These are phyloP conservation scores for Rhynchonycteris naso DNA, from an alignment of 2,797 vertebrate species.

Conservation along the genomic window DNA sequence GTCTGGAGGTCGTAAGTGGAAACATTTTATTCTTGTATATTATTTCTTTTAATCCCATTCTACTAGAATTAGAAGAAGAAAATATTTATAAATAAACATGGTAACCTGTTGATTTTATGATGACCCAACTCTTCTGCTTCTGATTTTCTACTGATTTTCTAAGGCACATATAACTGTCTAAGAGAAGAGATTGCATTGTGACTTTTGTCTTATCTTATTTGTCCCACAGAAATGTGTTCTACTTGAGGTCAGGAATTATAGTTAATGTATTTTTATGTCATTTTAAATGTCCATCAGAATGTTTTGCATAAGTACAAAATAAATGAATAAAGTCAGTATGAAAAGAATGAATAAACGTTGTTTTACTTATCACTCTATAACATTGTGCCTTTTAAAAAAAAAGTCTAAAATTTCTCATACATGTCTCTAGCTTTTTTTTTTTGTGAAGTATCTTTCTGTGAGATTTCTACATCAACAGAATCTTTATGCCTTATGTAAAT, in stretches of 20 bases:
- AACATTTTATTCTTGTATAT: constrained; percentile 27
- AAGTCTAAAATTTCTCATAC: background rate
- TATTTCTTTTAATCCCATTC: background rate
- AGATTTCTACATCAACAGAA: background rate
- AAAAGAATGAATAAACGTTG: background rate
- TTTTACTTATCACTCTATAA: background rate
- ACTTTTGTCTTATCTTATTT: background rate
- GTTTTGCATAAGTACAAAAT: background rate
- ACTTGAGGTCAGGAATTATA: background rate
- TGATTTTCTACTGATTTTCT: background rate
- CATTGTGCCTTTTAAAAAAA: background rate
- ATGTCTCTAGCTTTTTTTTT: background rate
- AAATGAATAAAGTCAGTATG: background rate
- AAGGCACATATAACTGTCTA: background rate
- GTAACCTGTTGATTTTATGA: background rate
- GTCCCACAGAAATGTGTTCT: background rate
- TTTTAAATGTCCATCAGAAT: background rate
- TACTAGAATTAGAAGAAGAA: background rate
- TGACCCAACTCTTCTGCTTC: background rate
- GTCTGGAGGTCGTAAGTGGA: background rate
- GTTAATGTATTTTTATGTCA: background rate
- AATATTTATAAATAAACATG: background rate
- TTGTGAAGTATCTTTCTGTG: background rate
- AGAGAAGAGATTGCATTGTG: background rate
- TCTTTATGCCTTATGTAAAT: constrained; percentile 10